Evolutionary conservation across 1,140 invertebrate genomes (phyloP), one percentile per base, ranked within the genome.

Genomic region (Drosophila pallidifrons): DNA sequence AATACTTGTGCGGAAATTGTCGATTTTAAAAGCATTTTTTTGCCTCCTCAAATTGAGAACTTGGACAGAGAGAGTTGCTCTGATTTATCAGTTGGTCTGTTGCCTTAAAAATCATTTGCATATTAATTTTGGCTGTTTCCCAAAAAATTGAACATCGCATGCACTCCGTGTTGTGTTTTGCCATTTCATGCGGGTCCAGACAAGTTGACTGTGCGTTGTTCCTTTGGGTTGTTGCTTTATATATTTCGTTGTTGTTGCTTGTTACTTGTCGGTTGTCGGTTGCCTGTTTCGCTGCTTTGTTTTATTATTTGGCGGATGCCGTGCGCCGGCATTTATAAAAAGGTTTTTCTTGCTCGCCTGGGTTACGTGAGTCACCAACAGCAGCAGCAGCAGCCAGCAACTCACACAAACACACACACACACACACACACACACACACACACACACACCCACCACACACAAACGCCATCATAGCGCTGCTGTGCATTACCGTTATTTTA

Each of bases 401-500:
- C 28, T 46, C 3, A 20, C 28, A 38, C 38, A 15, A 43, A 54
- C 30, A 70, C 57, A 60, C 13, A 54, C n/a, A 16, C 25, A 20
- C 35, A 20, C 52, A 61, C 65, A 59, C 57, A 69, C 28, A 70
- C n/a, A n/a, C n/a, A n/a, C n/a, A n/a, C 30, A 70, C 57, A 60
- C 13, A 54, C 55, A 49, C 3, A 45, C 59, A 60, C 4, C 38
- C 25, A 46, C 45, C n/a, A 16, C 35, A 38, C 11, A 49, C 28
- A 16, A 41, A 32, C 46, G 45, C 13, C 43, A 54, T 55, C 43
- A 60, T 49, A 43, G 52, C 77, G 75, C 61, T 70, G 68, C 82
- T 87, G 76, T 82, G 83, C 83, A 88, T 88, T 87, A 87, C 80
- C 77, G 83, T 88, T 89, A 77, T 88, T 88, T 88, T 88, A 88